Percentiles rank a stretch among this genome's conserved stretches.
Conservation (phyloP, 23 tunicate genomes). For the Halocynthia aurantium region DNA sequence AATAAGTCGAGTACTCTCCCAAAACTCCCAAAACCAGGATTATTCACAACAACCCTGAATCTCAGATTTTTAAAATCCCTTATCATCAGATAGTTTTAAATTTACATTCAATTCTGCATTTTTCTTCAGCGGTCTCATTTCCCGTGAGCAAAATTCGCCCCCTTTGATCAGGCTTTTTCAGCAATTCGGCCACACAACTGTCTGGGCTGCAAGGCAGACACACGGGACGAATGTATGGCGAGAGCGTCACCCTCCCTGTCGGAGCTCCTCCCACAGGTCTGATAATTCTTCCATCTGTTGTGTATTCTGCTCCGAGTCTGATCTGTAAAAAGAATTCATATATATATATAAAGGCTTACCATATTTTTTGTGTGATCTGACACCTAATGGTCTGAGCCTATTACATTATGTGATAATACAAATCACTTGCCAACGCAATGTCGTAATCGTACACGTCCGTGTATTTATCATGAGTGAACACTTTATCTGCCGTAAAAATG, state of each 20-base stretch:
- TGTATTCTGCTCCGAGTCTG: too few species aligned
- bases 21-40: too few species aligned
- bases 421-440: slow-evolving; percentile 47
- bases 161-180: slow-evolving; percentile 14
- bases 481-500: slow-evolving; percentile 14
- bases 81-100: too few species aligned
- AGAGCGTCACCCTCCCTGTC: slow-evolving; percentile 8
- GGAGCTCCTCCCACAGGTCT: not conserved
- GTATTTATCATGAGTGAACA: slow-evolving; percentile 12
- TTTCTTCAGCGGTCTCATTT: slow-evolving; percentile 28
- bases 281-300: too few species aligned
- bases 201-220: slow-evolving; percentile 50
- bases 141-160: slow-evolving; percentile 27
- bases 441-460: slow-evolving; percentile 12
- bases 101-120: slow-evolving; percentile 54
- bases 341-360: too few species aligned
- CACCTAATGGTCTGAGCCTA: too few species aligned
- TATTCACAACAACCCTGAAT: too few species aligned
- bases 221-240: slow-evolving; percentile 38
- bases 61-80: too few species aligned
- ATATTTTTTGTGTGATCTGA: too few species aligned
- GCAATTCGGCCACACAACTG: slow-evolving; percentile 32
- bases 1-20: not conserved
- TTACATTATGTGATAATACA: not conserved
- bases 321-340: too few species aligned